A percentile compares a stretch with the other conserved stretches of the same genome.
phyloP scores from a whole-genome alignment of 2,113 vertebrate species.

The Muntiacus reevesi region DNA sequence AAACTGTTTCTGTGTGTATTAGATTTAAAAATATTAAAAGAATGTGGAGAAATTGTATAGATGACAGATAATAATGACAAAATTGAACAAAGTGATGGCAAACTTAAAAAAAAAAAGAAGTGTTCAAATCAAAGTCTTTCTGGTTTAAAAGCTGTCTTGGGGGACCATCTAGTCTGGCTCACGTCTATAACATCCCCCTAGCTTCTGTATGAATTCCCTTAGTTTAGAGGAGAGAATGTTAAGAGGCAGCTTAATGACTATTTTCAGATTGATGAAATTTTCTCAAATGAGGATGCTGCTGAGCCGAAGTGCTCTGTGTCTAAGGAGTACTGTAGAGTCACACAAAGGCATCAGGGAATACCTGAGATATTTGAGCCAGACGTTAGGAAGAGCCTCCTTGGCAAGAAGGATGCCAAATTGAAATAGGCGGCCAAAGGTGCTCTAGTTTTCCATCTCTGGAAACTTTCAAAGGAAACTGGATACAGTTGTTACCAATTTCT shows the following conservation, averaged over 20 bases:
- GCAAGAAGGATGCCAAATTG: not conserved
- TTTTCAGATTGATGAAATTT: conserved; percentile 19
- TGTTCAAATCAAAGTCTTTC: conserved; percentile 9
- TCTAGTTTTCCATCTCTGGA: not conserved
- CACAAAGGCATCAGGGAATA: not conserved
- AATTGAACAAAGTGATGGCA: conserved; percentile 29
- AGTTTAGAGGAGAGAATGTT: not conserved
- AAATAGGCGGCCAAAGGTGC: not conserved
- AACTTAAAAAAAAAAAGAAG: conserved; percentile 30
- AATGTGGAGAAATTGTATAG: not conserved
- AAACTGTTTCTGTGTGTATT: not conserved
- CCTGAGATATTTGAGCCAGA: not conserved
- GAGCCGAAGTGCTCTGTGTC: not conserved
- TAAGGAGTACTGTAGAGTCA: not conserved
- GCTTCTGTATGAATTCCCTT: not conserved
- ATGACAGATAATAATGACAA: not conserved
- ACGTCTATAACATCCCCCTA: not conserved
- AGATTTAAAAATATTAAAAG: conserved; percentile 38
- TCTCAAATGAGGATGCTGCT: conserved; percentile 5
- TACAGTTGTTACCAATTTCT: not conserved
- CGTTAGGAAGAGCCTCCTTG: not conserved
- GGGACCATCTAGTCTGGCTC: not conserved
- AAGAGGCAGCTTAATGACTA: not conserved
- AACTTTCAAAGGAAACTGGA: not conserved
- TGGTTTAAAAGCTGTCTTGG: not conserved